These are phyloP conservation scores for Pangasius djambal DNA, from an alignment of 2,797 vertebrate genomes.

Conservation along the genomic window DNA sequence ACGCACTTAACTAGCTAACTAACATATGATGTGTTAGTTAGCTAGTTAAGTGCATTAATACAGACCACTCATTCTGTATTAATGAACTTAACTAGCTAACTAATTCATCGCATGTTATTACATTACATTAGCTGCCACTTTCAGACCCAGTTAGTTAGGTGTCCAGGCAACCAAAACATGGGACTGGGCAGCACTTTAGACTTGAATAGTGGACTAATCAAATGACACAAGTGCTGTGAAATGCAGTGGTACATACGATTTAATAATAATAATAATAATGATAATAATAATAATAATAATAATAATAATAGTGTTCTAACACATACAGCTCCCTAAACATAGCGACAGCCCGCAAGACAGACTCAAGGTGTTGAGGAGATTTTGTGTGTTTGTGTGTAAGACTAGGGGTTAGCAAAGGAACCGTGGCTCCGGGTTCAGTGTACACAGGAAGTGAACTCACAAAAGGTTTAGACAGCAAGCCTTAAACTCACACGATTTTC, in stretches of 20 bases:
- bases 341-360: background rate
- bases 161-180: background rate
- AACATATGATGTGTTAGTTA: too few relatives aligned
- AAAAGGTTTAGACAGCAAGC: slow-evolving; percentile 20
- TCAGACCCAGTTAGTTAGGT: background rate
- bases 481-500: slow-evolving; percentile 8
- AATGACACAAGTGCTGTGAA: background rate
- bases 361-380: background rate
- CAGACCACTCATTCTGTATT: too few relatives aligned
- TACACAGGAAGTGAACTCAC: slow-evolving; percentile 27
- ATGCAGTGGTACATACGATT: background rate
- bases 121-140: background rate
- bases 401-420: background rate
- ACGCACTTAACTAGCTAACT: too few relatives aligned
- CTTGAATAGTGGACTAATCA: background rate
- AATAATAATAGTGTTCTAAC: background rate
- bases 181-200: background rate
- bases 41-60: too few relatives aligned
- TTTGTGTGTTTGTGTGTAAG: background rate
- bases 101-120: background rate
- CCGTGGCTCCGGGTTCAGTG: background rate
- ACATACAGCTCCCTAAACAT: background rate
- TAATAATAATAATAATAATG: too few relatives aligned
- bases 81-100: background rate
- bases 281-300: too few relatives aligned